phyloP scores from a whole-genome alignment of 92 coral and sea anemone species.

The Palythoa heliodiscus region DNA sequence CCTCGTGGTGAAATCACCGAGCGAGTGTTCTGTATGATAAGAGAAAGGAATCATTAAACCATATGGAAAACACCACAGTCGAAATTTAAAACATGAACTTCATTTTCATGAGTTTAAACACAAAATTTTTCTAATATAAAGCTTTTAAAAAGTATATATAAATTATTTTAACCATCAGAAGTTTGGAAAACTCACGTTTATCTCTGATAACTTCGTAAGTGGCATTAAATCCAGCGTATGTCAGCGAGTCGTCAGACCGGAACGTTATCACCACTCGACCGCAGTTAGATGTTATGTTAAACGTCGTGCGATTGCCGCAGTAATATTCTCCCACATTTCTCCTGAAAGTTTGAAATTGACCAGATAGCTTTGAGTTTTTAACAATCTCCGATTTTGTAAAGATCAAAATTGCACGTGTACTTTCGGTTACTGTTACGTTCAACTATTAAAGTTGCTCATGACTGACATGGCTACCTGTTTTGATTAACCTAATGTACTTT shows the following conservation, averaged over 20 bases:
- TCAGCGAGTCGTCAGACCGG: slow-evolving; percentile 76
- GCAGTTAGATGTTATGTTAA: slow-evolving; percentile 74
- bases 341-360: slow-evolving; percentile 5
- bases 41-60: too few relatives aligned
- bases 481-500: too few relatives aligned
- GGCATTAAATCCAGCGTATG: slow-evolving; percentile 80
- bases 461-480: too few relatives aligned
- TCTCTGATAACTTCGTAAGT: slow-evolving; percentile 61
- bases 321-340: slow-evolving; percentile 49
- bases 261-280: slow-evolving; percentile 69
- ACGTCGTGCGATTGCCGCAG: slow-evolving; percentile 71
- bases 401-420: too few relatives aligned
- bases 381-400: neutral
- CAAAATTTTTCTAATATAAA: too few relatives aligned
- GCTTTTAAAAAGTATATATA: too few relatives aligned
- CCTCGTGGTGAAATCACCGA: too few relatives aligned
- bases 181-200: slow-evolving; percentile 53
- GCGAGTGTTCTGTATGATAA: too few relatives aligned
- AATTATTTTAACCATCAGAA: too few relatives aligned
- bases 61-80: too few relatives aligned
- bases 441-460: too few relatives aligned
- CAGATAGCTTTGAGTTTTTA: neutral
- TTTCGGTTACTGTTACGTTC: too few relatives aligned
- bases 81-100: neutral
- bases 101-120: neutral